Evolutionary conservation across 2,113 vertebrate genomes (phyloP), one percentile per base, ranked within the genome.

Genomic region (Agelaius phoeniceus): DNA sequence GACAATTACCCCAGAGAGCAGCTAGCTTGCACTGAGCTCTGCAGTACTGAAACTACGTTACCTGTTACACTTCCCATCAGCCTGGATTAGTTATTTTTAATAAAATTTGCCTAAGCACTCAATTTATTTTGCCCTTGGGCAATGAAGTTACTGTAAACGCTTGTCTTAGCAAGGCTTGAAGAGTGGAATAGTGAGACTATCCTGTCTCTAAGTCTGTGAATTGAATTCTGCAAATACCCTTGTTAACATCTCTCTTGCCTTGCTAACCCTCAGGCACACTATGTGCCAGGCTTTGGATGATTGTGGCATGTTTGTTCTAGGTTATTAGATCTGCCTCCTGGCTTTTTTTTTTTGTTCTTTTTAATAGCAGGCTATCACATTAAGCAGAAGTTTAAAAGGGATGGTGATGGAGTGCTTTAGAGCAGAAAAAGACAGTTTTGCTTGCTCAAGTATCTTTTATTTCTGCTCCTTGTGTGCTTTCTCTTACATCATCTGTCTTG

Each of bases 361-460:
- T 63, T 11, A 48, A 63, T 46, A 66, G 39, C n/a, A 82, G 26
- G 28, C 35, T 43, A 23, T 58, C 49, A 12, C 24, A 68, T 78
- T 37, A 75, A 72, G 30, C 27, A 55, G 23, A 69, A 58, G 3
- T 93, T 72, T 55, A 72, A 71, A 44, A 77, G 35, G 35, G 17
- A n/a, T 28, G 27, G 20, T 1, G 2, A 69, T 41, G 17, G 68
- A 73, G 51, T 41, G 57, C 43, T 80, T 87, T 39, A 68, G 78
- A 92, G 90, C 75, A 88, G 71, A 80, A 90, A 88, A 76, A 35
- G 10, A 72, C n/a, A 14, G 35, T 61, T 90, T 68, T 76, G 22
- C 69, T 91, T 76, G n/a, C 58, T 85, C 14, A 93, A 87, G 31
- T 91, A 69, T 73, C 37, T 54, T 96, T 97, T 95, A 96, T 94